A percentile compares a stretch with the other conserved stretches of the same genome.
These are phyloP conservation scores for Dusona sp. DNA, from an alignment of 2,888 invertebrate species.

Conservation along the genomic window DNA sequence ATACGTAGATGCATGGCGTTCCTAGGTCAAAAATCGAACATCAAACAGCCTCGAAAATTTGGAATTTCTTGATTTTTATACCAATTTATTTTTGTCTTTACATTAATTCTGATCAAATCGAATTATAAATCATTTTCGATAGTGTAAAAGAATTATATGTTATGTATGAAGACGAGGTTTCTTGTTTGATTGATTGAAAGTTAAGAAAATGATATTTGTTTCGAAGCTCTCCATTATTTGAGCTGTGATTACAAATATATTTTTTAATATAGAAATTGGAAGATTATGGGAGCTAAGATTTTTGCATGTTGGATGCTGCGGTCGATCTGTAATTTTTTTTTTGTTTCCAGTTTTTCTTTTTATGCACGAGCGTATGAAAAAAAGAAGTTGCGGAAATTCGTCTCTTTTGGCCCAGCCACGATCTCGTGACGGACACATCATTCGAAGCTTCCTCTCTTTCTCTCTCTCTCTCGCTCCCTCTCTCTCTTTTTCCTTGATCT, in stretches of 20 bases:
- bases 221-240: no score
- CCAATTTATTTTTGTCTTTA: no score
- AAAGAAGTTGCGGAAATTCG: constrained; percentile 39
- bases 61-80: neutral
- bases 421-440: constrained; percentile 32
- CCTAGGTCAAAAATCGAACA: neutral
- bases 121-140: no score
- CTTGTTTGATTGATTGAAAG: no score
- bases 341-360: neutral
- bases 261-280: neutral
- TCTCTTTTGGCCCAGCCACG: constrained; percentile 32
- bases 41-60: neutral
- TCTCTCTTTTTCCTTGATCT: neutral
- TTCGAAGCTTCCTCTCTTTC: constrained; percentile 1
- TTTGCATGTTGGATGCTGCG: neutral
- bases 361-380: constrained; percentile 24
- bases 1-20: neutral
- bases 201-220: no score
- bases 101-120: neutral
- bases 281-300: neutral
- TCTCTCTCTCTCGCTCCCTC: neutral
- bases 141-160: no score
- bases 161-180: no score
- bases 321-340: neutral
- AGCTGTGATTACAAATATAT: no score